phyloP scores from a whole-genome alignment of 2,113 vertebrate genomes.

The Epinephelus cyanopodus region DNA sequence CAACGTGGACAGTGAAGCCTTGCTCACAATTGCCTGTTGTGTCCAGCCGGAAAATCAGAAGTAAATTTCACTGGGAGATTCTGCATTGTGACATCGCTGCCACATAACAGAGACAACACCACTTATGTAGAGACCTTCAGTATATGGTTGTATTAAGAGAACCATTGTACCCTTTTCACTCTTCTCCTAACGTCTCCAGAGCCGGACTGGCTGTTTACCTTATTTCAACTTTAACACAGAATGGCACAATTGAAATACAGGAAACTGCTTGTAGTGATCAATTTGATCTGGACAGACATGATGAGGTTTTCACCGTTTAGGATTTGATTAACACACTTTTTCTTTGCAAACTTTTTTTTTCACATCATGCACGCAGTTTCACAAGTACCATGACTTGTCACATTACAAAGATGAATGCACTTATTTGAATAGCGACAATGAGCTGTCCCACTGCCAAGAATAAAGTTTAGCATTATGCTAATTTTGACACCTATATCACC shows the following conservation, averaged over 20 bases:
- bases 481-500: neutral
- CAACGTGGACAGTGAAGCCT: constrained; percentile 35
- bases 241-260: neutral
- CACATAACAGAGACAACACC: neutral
- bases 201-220: neutral
- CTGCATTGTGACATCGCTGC: neutral
- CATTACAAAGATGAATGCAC: neutral
- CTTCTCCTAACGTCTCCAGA: neutral
- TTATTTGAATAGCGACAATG: neutral
- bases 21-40: constrained; percentile 1
- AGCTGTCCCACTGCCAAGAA: neutral
- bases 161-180: neutral
- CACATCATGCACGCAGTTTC: constrained; percentile 16
- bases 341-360: constrained; percentile 1
- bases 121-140: constrained; percentile 3
- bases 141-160: constrained; percentile 8
- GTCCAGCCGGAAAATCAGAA: constrained; percentile 47
- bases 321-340: constrained; percentile 12
- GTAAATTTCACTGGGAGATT: constrained; percentile 40
- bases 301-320: constrained; percentile 2
- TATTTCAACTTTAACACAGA: constrained; percentile 5
- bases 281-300: no score
- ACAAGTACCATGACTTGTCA: constrained; percentile 5
- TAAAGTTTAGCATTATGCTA: neutral
- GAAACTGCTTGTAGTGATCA: no score